Percentiles rank a stretch among this genome's conserved stretches.
These are phyloP conservation scores for Rhagologus leucostigma DNA, from an alignment of 2,113 vertebrate species.

Conservation along the genomic window DNA sequence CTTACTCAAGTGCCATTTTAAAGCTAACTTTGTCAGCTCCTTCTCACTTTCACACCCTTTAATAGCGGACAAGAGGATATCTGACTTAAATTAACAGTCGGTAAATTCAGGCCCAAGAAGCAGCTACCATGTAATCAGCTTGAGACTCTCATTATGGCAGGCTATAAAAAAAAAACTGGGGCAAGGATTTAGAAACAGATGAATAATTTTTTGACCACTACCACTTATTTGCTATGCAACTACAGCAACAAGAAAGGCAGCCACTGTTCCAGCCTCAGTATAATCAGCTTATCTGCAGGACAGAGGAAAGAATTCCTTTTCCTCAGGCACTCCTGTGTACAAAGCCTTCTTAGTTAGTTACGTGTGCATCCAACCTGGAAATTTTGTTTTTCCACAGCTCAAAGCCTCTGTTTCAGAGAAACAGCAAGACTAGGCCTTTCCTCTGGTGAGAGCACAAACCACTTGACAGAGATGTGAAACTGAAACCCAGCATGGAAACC, in stretches of 20 bases:
- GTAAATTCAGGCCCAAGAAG: background rate
- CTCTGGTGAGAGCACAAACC: background rate
- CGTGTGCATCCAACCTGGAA: background rate
- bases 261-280: background rate
- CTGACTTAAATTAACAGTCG: background rate
- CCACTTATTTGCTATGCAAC: background rate
- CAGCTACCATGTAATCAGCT: background rate
- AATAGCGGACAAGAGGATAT: background rate
- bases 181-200: slow-evolving; percentile 25
- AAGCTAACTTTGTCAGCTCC: background rate
- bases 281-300: slow-evolving; percentile 25
- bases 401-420: background rate
- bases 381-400: background rate
- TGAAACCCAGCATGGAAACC: background rate
- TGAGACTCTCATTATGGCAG: background rate
- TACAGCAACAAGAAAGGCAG: slow-evolving; percentile 6
- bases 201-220: slow-evolving; percentile 7
- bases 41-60: background rate
- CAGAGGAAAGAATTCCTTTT: background rate
- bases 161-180: background rate
- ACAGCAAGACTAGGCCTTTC: background rate
- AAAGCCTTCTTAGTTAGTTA: background rate
- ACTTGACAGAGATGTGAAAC: background rate
- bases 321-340: background rate
- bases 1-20: background rate